Conservation (phyloP, 1,140 invertebrate species). For the Lasaia peninsularis region DNA sequence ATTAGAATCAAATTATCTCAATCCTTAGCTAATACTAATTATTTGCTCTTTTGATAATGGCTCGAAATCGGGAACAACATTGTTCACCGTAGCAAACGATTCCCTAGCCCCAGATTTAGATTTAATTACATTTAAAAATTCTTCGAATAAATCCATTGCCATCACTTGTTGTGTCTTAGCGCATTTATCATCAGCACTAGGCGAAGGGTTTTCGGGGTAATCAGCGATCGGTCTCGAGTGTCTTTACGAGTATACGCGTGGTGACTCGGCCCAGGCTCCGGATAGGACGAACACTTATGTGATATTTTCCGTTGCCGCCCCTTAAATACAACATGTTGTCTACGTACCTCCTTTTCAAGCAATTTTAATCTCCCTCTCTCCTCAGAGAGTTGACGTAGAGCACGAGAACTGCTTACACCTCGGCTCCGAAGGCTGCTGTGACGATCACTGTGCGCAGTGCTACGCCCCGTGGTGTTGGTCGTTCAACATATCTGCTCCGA, state of each 20-base stretch:
- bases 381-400: background rate
- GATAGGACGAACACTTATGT: background rate
- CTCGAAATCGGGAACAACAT: constrained; percentile 21
- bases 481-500: background rate
- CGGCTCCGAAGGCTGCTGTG: background rate
- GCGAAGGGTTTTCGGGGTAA: too few species aligned
- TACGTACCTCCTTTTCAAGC: background rate
- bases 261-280: background rate
- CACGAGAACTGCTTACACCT: background rate
- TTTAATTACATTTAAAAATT: background rate
- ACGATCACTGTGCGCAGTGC: background rate
- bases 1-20: too few species aligned
- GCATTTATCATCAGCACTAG: background rate
- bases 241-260: too few species aligned
- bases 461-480: background rate
- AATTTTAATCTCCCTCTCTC: background rate
- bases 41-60: constrained; percentile 33
- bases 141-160: background rate
- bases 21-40: constrained; percentile 21
- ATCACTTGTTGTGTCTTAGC: background rate
- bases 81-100: background rate
- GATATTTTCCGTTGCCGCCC: background rate
- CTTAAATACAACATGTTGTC: background rate
- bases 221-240: too few species aligned
- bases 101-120: background rate